Evolutionary conservation across 2,888 invertebrate genomes (phyloP).

Genomic region (Temnothorax ravouxi): DNA sequence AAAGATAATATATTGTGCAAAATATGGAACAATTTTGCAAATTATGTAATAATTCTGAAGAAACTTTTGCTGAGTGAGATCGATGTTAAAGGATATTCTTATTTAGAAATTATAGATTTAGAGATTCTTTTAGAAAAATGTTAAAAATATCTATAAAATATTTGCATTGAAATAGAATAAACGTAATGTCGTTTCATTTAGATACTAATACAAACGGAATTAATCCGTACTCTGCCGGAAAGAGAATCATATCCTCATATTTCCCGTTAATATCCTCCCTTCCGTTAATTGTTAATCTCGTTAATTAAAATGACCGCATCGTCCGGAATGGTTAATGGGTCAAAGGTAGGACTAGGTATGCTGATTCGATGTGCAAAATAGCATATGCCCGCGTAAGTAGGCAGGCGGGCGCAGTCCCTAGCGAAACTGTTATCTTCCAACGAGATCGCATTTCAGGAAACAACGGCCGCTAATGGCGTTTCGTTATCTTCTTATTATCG

Average conservation of each 20-base stretch:
- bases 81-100: neutral
- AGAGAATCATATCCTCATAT: slow-evolving; percentile 13
- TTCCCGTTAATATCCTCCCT: slow-evolving; percentile 2
- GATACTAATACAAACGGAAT: slow-evolving; percentile 8
- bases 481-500: slow-evolving; percentile 39
- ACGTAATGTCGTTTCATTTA: neutral
- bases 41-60: slow-evolving; percentile 4
- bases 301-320: slow-evolving; percentile 42
- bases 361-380: slow-evolving; percentile 36
- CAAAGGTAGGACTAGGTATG: slow-evolving; percentile 27
- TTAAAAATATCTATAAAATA: neutral
- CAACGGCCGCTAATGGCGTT: slow-evolving; percentile 19
- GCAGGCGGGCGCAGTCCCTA: neutral
- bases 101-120: neutral
- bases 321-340: slow-evolving; percentile 24
- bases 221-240: neutral
- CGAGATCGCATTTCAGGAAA: slow-evolving; percentile 38
- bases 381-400: neutral
- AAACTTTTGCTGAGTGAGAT: neutral
- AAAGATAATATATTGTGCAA: neutral
- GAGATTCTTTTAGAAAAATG: neutral
- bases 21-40: neutral
- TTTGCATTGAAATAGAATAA: neutral
- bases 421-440: slow-evolving; percentile 30
- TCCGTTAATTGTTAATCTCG: slow-evolving; percentile 38